Conservation (phyloP, 2,888 invertebrate species). For the Lithophane semibrunnea region DNA sequence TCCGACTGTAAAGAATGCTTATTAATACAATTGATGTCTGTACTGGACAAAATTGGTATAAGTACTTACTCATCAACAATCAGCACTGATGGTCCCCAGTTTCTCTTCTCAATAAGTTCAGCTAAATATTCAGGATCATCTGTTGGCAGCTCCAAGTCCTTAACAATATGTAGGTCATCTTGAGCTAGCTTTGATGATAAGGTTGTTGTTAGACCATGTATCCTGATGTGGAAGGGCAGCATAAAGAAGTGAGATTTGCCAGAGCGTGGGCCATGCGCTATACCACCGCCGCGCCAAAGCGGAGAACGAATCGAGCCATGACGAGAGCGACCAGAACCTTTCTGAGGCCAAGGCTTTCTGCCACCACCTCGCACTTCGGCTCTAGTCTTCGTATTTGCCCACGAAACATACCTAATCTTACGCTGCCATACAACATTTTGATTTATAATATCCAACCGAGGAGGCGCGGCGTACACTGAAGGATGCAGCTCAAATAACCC, state of each 20-base stretch:
- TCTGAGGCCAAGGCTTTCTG: slow-evolving; percentile 99
- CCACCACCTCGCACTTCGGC: slow-evolving; percentile 97
- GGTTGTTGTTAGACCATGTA: slow-evolving; percentile 95
- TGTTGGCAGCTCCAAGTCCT: slow-evolving; percentile 95
- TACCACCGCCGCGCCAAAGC: slow-evolving; percentile 95
- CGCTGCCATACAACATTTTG: slow-evolving; percentile 96
- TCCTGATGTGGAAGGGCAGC: slow-evolving; percentile 94
- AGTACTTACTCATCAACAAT: slow-evolving; percentile 96
- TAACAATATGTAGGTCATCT: slow-evolving; percentile 98
- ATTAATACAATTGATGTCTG: too few species aligned
- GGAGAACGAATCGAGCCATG: slow-evolving; percentile 98
- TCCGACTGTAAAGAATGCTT: not conserved
- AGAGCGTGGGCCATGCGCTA: slow-evolving; percentile 97
- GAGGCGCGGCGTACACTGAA: slow-evolving; percentile 94
- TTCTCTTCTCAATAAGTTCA: slow-evolving; percentile 95
- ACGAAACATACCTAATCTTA: slow-evolving; percentile 95
- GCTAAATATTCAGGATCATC: slow-evolving; percentile 94
- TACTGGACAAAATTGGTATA: not conserved
- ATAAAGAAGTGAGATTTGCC: slow-evolving; percentile 98
- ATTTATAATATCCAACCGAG: slow-evolving; percentile 96
- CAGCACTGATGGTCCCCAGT: slow-evolving; percentile 99
- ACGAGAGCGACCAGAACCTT: slow-evolving; percentile 96
- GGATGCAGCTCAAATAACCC: slow-evolving; percentile 97
- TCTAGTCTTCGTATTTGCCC: slow-evolving; percentile 94
- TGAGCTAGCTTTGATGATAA: slow-evolving; percentile 98